Evolutionary conservation across 2,113 vertebrate genomes (phyloP), one percentile per base, ranked within the genome.

Genomic region (Hylia prasina): DNA sequence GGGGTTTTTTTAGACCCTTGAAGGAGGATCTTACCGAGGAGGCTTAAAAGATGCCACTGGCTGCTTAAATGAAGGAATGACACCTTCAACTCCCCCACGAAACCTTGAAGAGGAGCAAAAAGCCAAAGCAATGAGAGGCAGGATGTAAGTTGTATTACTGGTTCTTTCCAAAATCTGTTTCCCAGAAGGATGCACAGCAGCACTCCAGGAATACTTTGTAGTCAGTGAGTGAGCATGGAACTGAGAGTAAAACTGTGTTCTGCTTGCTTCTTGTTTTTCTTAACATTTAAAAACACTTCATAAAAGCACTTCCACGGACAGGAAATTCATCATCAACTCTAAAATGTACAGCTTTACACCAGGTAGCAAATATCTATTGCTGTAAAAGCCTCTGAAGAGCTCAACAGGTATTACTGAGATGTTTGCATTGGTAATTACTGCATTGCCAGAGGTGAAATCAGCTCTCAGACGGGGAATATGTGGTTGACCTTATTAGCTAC

Each of bases 91-190:
- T 96, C 98, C 95, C 95, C 98, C 99, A 18, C 97, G 99, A 82
- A 99, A 99, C 97, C 98, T 98, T 22, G 99, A 99, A 95, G 98
- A 99, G 97, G 99, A 99, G 77, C 99, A 99, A 96, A 99, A 98
- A 97, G 99, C 99, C 95, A 99, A 99, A 97, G 99, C 99, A n/a
- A 98, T 99, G 97, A 98, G 99, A 89, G 99, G 99, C 91, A 98
- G 99, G 63, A 99, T 99, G 99, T 99, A 98, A 99, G 99, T 98
- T 72, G 9, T 83, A 18, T 65, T 63, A n/a, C 30, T 76, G 30
- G 6, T 77, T 89, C 56, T 61, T 87, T 92, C 72, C 53, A 58
- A 87, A 71, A 44, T 57, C 21, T 1, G 27, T 27, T 35, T 42
- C 23, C 45, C 17, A 50, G 14, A 25, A 86, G 50, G 57, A 25